Percentiles rank a stretch among this genome's conserved stretches.
Evolutionary conservation across 2,888 invertebrate genomes (phyloP).

Genomic region (Aleiodes alternator): DNA sequence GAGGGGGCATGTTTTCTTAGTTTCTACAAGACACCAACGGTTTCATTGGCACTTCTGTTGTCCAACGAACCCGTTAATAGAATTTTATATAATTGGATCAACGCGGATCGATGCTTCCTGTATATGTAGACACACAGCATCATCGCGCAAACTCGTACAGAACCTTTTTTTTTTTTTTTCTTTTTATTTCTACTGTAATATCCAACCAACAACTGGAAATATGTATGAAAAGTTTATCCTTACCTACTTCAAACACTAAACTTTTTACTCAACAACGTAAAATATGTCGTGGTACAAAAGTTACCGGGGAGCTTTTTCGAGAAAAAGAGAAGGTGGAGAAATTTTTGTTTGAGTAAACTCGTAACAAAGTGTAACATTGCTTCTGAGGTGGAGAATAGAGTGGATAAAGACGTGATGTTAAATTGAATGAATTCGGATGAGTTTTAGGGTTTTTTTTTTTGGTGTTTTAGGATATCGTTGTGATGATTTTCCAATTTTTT

Average conservation of each 20-base stretch:
- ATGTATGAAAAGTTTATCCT: not conserved
- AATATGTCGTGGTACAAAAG: conserved; percentile 1
- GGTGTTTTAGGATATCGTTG: too few relatives aligned
- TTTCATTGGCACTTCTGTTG: conserved; percentile 42
- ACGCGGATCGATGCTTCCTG: conserved; percentile 56
- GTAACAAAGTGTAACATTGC: conserved; percentile 4
- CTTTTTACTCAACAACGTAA: conserved; percentile 19
- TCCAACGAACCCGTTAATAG: conserved; percentile 55
- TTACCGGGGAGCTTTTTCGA: not conserved
- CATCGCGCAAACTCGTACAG: conserved; percentile 35
- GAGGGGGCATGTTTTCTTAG: not conserved
- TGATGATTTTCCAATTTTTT: too few relatives aligned
- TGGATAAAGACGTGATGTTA: conserved; percentile 6
- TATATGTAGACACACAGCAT: conserved; percentile 45
- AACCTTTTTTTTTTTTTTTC: too few relatives aligned
- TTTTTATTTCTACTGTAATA: not conserved
- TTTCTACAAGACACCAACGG: conserved; percentile 14
- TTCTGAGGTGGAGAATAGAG: not conserved
- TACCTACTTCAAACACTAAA: conserved; percentile 7
- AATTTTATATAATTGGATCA: conserved; percentile 59
- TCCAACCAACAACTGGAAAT: not conserved
- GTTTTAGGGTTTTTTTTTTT: not conserved
- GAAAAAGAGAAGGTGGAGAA: not conserved
- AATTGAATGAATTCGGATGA: not conserved
- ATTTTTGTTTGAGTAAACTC: conserved; percentile 14